Evolutionary conservation across 2,113 vertebrate species (phyloP).

Genomic region (Gulo gulo): DNA sequence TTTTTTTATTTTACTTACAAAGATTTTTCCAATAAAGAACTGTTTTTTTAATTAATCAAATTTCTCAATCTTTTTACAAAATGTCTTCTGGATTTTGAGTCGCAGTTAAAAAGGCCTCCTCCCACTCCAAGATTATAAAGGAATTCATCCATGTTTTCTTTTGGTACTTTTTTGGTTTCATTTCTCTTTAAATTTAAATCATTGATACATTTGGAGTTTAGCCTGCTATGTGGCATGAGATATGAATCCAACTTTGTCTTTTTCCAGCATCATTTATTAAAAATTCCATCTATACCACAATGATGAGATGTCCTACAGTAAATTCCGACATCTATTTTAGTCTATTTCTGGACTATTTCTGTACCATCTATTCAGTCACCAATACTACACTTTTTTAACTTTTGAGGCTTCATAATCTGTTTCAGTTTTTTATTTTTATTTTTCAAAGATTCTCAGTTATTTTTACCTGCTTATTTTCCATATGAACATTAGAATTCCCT

Average conservation of each 20-base stretch:
- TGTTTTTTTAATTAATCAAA: neutral
- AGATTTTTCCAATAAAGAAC: neutral
- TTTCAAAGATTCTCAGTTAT: neutral
- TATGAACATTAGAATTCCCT: neutral
- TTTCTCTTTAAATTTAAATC: constrained; percentile 12
- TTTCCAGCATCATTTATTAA: neutral
- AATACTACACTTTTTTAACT: neutral
- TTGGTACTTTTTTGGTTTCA: neutral
- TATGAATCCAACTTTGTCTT: neutral
- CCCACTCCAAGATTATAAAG: neutral
- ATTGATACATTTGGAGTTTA: neutral
- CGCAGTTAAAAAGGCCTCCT: neutral
- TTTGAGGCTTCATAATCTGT: neutral
- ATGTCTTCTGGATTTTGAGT: neutral
- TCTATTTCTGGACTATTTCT: neutral
- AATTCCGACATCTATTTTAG: neutral
- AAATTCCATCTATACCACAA: neutral
- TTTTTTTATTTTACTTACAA: neutral
- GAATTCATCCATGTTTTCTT: neutral
- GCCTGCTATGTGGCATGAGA: neutral
- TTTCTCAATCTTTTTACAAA: neutral
- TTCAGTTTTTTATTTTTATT: neutral
- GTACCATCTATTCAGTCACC: neutral
- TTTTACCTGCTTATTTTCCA: neutral
- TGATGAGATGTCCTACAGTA: neutral